phyloP scores from a whole-genome alignment of 2,888 invertebrate genomes.

The Xestia c-nigrum region DNA sequence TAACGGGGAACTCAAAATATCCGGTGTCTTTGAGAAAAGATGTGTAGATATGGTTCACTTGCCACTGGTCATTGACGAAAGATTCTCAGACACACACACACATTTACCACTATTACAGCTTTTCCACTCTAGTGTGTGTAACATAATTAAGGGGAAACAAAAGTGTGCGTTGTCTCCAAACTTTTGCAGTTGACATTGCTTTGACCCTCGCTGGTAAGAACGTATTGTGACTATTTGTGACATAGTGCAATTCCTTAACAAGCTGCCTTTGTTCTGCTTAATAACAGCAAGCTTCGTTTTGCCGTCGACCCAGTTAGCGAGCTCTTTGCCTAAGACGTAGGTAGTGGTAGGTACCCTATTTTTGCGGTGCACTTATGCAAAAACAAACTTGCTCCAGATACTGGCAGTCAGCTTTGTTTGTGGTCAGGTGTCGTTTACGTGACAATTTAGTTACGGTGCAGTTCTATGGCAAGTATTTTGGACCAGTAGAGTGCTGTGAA shows the following conservation, averaged over 20 bases:
- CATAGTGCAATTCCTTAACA: conserved; percentile 68
- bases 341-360: conserved; percentile 65
- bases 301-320: conserved; percentile 73
- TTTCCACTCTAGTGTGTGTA: background rate
- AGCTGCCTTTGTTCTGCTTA: conserved; percentile 71
- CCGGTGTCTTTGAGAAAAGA: conserved; percentile 67
- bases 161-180: conserved; percentile 16
- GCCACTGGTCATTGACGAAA: conserved; percentile 54
- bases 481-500: conserved; percentile 48
- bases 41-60: conserved; percentile 58
- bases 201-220: conserved; percentile 1
- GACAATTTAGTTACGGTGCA: conserved; percentile 50
- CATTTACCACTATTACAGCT: conserved; percentile 6
- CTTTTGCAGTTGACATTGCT: conserved; percentile 35
- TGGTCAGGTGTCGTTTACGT: conserved; percentile 64
- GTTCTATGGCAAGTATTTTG: conserved; percentile 55
- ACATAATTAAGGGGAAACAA: conserved; percentile 16
- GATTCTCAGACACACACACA: conserved; percentile 56
- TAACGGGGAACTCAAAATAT: conserved; percentile 71
- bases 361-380: conserved; percentile 74
- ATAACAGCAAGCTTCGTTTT: conserved; percentile 73
- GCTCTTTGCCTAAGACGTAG: conserved; percentile 60
- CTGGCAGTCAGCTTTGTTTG: conserved; percentile 53
- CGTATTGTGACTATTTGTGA: conserved; percentile 37
- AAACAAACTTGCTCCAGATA: conserved; percentile 76